Percentiles rank a stretch among this genome's conserved stretches.
phyloP scores from a whole-genome alignment of 1,140 invertebrate genomes.

The Lepeophtheirus salmonis region DNA sequence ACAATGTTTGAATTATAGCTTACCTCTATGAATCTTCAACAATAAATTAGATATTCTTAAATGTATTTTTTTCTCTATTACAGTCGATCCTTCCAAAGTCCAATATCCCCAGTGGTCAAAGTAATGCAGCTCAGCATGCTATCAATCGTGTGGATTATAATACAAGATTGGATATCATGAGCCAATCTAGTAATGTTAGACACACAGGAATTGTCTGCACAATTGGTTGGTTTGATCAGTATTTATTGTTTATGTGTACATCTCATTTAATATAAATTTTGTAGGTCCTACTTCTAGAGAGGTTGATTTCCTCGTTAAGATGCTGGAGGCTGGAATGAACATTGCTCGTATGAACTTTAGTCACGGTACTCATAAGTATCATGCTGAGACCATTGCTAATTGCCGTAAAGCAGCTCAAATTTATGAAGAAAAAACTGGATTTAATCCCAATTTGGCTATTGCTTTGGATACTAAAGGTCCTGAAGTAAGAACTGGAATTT shows the following conservation, averaged over 20 bases:
- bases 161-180: slow-evolving; percentile 79
- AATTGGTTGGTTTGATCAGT: slow-evolving; percentile 45
- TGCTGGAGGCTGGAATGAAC: slow-evolving; percentile 98
- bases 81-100: background rate
- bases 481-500: slow-evolving; percentile 83
- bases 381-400: slow-evolving; percentile 71
- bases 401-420: slow-evolving; percentile 61
- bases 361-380: slow-evolving; percentile 90
- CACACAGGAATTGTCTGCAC: slow-evolving; percentile 96
- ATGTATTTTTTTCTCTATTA: too few relatives aligned
- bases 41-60: too few relatives aligned
- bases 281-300: slow-evolving; percentile 71
- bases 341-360: slow-evolving; percentile 94
- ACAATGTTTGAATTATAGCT: too few relatives aligned
- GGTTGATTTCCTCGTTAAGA: slow-evolving; percentile 65
- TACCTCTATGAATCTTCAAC: too few relatives aligned
- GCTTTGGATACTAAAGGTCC: slow-evolving; percentile 93
- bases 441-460: slow-evolving; percentile 73
- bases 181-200: slow-evolving; percentile 53
- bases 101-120: slow-evolving; percentile 2
- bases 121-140: background rate
- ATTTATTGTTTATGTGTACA: background rate
- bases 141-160: slow-evolving; percentile 68
- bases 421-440: slow-evolving; percentile 49
- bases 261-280: background rate